phyloP scores from a whole-genome alignment of 2,888 invertebrate species.

The Melanotus villosus region DNA sequence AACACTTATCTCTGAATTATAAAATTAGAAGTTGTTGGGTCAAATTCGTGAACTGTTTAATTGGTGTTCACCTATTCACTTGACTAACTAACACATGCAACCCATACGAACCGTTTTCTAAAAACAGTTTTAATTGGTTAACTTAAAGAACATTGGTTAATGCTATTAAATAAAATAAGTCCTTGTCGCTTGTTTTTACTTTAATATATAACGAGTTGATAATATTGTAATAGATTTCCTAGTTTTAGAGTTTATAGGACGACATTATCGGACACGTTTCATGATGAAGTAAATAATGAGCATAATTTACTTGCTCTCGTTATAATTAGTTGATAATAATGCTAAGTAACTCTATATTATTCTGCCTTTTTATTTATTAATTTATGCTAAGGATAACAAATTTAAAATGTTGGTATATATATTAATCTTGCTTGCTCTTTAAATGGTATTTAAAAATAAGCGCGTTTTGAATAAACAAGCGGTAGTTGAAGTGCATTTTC shows the following conservation, averaged over 20 bases:
- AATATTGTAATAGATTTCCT: slow-evolving; percentile 4
- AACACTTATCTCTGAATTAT: slow-evolving; percentile 40
- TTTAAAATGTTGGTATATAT: too few relatives aligned
- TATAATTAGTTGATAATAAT: neutral
- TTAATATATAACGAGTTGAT: neutral
- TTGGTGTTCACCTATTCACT: slow-evolving; percentile 41
- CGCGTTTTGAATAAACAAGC: too few relatives aligned
- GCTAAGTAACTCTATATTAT: too few relatives aligned
- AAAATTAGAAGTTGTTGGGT: slow-evolving; percentile 40
- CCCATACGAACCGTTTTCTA: slow-evolving; percentile 23
- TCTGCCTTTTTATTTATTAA: too few relatives aligned
- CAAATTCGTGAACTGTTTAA: slow-evolving; percentile 47
- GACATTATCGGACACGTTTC: slow-evolving; percentile 9
- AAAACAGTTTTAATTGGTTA: slow-evolving; percentile 31
- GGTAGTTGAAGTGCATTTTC: too few relatives aligned
- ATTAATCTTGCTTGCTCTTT: too few relatives aligned
- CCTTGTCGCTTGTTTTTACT: neutral
- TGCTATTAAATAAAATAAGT: slow-evolving; percentile 10
- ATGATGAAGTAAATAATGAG: slow-evolving; percentile 4
- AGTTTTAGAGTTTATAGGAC: neutral
- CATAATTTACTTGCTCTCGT: neutral
- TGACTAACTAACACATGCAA: slow-evolving; percentile 34
- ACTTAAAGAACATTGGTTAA: slow-evolving; percentile 15
- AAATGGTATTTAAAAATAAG: too few relatives aligned
- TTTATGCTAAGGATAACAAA: too few relatives aligned